A percentile compares a stretch with the other conserved stretches of the same genome.
These are phyloP conservation scores for Ptiloglossa arizonensis DNA, from an alignment of 1,140 invertebrate genomes.

Conservation along the genomic window DNA sequence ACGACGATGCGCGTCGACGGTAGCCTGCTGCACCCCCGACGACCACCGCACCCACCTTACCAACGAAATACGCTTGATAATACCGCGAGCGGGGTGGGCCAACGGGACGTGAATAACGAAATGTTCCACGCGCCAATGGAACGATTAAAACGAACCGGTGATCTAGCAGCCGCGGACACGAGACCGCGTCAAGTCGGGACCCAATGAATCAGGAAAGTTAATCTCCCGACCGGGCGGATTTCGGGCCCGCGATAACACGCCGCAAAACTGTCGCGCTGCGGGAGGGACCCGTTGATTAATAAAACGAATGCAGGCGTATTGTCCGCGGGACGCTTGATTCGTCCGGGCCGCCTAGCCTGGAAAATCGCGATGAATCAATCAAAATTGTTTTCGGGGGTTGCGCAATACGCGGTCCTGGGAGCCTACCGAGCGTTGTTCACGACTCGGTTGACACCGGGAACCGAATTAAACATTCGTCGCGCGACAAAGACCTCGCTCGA, in stretches of 20 bases:
- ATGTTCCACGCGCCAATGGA: conserved; percentile 20
- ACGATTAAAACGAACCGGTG: conserved; percentile 20
- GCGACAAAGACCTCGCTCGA: too few relatives aligned
- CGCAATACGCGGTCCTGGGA: too few relatives aligned
- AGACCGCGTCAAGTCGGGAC: neutral
- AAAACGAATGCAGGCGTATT: conserved; percentile 21
- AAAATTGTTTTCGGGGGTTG: conserved; percentile 6
- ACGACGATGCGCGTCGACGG: neutral
- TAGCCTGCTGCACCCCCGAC: neutral
- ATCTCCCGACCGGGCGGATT: conserved; percentile 27
- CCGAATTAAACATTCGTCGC: neutral
- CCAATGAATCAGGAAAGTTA: conserved; percentile 27
- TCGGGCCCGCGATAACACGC: conserved; percentile 13
- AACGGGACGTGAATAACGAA: conserved; percentile 30
- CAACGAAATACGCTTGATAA: conserved; percentile 14
- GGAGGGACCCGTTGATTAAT: conserved; percentile 37
- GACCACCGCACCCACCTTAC: neutral
- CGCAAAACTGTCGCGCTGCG: conserved; percentile 28
- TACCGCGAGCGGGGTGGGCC: conserved; percentile 9
- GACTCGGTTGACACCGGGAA: neutral
- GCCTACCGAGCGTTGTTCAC: neutral
- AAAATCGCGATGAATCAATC: conserved; percentile 34
- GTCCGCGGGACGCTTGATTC: conserved; percentile 19
- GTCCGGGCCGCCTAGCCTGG: neutral
- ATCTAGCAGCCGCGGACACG: neutral